A percentile compares a stretch with the other conserved stretches of the same genome.
Evolutionary conservation across 1,140 invertebrate genomes (phyloP).

Genomic region (Drosophila subpulchrella): DNA sequence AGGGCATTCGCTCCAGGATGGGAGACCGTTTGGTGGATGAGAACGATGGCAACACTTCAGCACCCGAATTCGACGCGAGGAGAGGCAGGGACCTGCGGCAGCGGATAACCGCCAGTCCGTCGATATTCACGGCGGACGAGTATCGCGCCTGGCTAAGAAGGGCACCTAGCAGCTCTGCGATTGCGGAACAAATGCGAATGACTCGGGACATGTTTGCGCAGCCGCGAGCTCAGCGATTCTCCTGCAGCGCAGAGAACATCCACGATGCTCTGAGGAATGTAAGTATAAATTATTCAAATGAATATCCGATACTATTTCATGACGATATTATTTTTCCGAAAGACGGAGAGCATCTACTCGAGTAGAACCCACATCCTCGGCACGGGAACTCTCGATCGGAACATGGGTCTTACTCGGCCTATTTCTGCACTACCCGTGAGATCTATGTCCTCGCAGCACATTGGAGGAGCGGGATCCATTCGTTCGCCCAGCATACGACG

Average conservation of each 20-base stretch:
- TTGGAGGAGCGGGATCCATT: slow-evolving; percentile 85
- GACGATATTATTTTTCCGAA: background rate
- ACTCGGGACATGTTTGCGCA: slow-evolving; percentile 88
- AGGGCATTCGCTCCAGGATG: slow-evolving; percentile 76
- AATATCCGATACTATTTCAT: no score
- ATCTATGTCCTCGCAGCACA: slow-evolving; percentile 89
- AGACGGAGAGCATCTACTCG: slow-evolving; percentile 88
- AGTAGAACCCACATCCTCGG: slow-evolving; percentile 85
- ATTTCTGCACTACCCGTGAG: slow-evolving; percentile 86
- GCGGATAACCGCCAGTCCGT: slow-evolving; percentile 80
- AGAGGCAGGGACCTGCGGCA: slow-evolving; percentile 85
- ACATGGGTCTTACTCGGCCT: slow-evolving; percentile 83
- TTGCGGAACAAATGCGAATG: slow-evolving; percentile 94
- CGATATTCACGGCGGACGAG: slow-evolving; percentile 95
- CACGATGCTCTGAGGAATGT: slow-evolving; percentile 92
- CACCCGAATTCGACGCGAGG: slow-evolving; percentile 91
- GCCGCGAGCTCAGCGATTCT: slow-evolving; percentile 90
- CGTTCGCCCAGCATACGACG: slow-evolving; percentile 90
- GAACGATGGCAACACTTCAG: slow-evolving; percentile 92
- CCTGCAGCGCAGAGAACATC: slow-evolving; percentile 95
- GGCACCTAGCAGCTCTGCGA: slow-evolving; percentile 95
- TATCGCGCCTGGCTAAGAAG: slow-evolving; percentile 95
- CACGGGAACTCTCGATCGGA: slow-evolving; percentile 86
- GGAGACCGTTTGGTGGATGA: slow-evolving; percentile 88
- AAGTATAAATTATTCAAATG: slow-evolving; percentile 65